Base-by-base conservation (phyloP, 2,888 invertebrate species). In the Amphipoea lucens region DNA sequence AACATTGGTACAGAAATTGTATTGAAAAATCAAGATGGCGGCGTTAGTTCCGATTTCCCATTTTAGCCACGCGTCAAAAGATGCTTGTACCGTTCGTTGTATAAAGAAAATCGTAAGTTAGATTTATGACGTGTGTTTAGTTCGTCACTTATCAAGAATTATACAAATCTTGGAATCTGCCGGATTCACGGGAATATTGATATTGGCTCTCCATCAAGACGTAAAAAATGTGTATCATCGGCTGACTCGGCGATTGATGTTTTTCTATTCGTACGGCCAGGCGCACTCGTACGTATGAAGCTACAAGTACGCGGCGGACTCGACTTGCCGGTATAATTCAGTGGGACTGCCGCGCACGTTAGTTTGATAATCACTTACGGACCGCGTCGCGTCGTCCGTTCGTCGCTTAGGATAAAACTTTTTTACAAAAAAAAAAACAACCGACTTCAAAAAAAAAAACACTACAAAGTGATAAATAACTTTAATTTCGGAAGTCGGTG, bases 141-240 rank as follows among this genome's bases (percentile, higher is more conserved):
- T 73, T 75, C 60, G 45, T 74, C 60, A 60, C n/a, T 7, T 36
- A 36, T n/a, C 74, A 70, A 40, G 23, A 70, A 17, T 40, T 70
- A 17, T 11, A 57, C 29, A 68, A 69, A 78, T 69, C 40, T 48
- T 29, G 65, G 80, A 80, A 79, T 60, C 40, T 60, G 51, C 7
- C 57, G 57, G 45, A 71, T 40, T 79, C 79, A 14, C 45, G 14
- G 23, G 29, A 29, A 48, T 80, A 79, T 79, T 79, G 48, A 57
- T 74, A 57, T 79, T 79, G 81, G 79, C 79, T 29, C 66, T 66
- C 9, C 57, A 60, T 81, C 81, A 80, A 80, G 81, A 74, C 74
- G 42, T 79, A 80, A 73, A 80, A 51, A 79, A 75, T 36, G 17
- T 60, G n/a, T 79, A 79, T 51, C 48, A 65, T 45, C 42, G 42